These are phyloP conservation scores for Sinosuthora webbiana DNA, from an alignment of 2,113 vertebrate genomes.

Conservation along the genomic window DNA sequence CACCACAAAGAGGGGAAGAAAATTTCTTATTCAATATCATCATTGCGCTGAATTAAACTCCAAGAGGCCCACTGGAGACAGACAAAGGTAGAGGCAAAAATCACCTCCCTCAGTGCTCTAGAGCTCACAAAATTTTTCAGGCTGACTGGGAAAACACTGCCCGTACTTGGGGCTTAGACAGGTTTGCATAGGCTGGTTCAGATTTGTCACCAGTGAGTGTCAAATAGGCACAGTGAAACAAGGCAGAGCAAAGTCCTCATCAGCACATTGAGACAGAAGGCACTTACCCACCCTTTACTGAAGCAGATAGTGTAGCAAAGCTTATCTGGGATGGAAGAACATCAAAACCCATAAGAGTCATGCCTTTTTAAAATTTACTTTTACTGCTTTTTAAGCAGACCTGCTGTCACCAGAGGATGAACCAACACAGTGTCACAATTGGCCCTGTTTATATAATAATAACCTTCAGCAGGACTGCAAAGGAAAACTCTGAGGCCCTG, in stretches of 20 bases:
- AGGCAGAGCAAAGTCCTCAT: neutral
- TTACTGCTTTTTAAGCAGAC: neutral
- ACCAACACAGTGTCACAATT: neutral
- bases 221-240: neutral
- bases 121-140: neutral
- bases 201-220: fast-evolving
- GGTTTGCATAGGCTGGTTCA: neutral
- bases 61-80: neutral
- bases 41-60: neutral
- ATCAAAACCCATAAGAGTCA: neutral
- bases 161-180: neutral
- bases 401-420: neutral
- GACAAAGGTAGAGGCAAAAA: neutral
- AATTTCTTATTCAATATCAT: neutral
- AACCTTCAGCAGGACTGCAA: neutral
- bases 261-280: neutral
- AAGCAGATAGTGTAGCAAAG: neutral
- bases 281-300: neutral
- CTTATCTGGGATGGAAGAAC: neutral
- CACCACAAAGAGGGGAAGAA: neutral
- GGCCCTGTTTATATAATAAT: neutral
- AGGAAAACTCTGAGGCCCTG: neutral
- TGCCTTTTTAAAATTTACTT: neutral
- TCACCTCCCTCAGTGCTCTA: neutral
- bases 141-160: neutral